phyloP scores from a whole-genome alignment of 2,888 invertebrate species.

The Dyspetes luteomarginatus region DNA sequence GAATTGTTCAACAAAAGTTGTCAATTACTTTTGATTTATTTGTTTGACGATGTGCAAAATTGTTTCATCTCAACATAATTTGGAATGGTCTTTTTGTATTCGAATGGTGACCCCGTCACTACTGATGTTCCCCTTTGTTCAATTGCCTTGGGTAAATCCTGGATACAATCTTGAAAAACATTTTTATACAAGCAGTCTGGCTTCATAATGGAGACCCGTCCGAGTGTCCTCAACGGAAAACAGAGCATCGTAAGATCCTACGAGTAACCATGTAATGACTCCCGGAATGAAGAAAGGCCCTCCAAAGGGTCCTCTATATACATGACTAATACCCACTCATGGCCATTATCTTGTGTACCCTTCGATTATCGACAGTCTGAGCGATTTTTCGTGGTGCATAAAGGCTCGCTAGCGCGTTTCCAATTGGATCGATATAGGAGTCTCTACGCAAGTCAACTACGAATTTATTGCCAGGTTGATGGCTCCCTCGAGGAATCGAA shows the following conservation, averaged over 20 bases:
- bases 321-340: background rate
- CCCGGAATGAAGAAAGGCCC: background rate
- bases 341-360: conserved; percentile 28
- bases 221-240: background rate
- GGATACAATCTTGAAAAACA: background rate
- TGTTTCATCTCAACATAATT: no score
- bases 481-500: conserved; percentile 55
- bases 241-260: background rate
- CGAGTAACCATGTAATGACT: background rate
- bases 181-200: conserved; percentile 4
- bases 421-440: conserved; percentile 65
- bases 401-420: conserved; percentile 51
- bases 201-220: conserved; percentile 15
- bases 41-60: no score
- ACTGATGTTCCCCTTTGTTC: no score
- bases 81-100: no score
- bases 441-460: conserved; percentile 69
- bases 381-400: conserved; percentile 52
- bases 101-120: no score
- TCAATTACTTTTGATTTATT: no score
- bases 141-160: background rate
- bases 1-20: no score
- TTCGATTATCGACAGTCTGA: conserved; percentile 54
- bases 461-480: conserved; percentile 68
- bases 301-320: background rate